Conservation (phyloP, 2,797 vertebrate genomes). For the Neosilurus hyrtlii region DNA sequence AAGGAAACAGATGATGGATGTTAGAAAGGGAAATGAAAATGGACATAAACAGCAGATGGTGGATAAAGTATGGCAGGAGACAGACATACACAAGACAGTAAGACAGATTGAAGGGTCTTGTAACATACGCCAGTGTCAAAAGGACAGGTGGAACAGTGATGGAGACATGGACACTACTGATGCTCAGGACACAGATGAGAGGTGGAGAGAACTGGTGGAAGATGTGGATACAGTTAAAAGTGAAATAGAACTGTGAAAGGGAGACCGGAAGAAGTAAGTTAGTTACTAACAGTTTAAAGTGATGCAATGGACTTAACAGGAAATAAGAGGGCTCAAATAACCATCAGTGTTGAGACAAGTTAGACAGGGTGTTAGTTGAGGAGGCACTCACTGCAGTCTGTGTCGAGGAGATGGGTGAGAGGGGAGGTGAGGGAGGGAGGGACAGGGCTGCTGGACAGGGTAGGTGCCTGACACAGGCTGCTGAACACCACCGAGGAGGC, state of each 20-base stretch:
- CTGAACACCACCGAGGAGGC: constrained; percentile 87
- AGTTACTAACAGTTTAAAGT: not conserved
- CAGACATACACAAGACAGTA: not conserved
- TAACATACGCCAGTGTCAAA: constrained; percentile 9
- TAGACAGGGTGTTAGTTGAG: constrained; percentile 11
- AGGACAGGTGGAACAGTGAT: constrained; percentile 13
- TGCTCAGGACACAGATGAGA: constrained; percentile 27
- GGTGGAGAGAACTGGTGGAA: not conserved
- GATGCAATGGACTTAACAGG: not conserved
- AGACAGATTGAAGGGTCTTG: constrained; percentile 24
- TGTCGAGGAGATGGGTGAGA: constrained; percentile 79
- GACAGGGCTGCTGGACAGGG: constrained; percentile 70
- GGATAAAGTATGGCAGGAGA: constrained; percentile 20
- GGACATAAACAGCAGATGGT: constrained; percentile 30
- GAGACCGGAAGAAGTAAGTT: not conserved
- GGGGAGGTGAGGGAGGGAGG: constrained; percentile 79
- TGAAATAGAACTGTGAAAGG: not conserved
- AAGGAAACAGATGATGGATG: constrained; percentile 38
- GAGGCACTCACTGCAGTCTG: constrained; percentile 85
- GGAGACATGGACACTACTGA: not conserved
- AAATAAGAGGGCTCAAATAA: not conserved
- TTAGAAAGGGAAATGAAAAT: constrained; percentile 42
- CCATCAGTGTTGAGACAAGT: not conserved
- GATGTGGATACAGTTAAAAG: not conserved
- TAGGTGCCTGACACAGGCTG: constrained; percentile 70